Conservation (phyloP, 2,797 vertebrate species). For the Onychomys arenicola region DNA sequence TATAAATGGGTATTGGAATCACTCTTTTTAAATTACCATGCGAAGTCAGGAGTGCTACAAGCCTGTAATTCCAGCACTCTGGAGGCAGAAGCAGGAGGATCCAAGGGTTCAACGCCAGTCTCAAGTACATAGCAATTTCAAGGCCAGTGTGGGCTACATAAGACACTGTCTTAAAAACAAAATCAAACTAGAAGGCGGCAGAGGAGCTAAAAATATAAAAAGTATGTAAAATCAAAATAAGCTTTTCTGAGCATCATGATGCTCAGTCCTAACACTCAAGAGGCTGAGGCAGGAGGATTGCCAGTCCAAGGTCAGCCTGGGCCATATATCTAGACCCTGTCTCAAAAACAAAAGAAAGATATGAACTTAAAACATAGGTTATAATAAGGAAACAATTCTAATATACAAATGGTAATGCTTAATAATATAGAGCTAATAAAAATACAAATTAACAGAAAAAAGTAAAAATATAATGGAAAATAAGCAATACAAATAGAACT, state of each 20-base stretch:
- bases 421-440: not conserved
- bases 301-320: not conserved
- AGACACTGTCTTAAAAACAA: not conserved
- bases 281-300: not conserved
- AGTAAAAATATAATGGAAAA: slow-evolving; percentile 28
- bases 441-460: slow-evolving; percentile 41
- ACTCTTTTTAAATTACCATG: not conserved
- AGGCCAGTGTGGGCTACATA: not conserved
- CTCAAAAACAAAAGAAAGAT: not conserved
- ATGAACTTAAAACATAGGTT: not conserved
- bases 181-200: not conserved
- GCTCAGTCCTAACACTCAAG: not conserved
- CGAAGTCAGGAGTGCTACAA: not conserved
- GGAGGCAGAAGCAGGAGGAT: not conserved
- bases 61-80: not conserved
- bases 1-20: not conserved
- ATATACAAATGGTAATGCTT: not conserved
- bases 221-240: slow-evolving; percentile 29
- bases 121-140: not conserved
- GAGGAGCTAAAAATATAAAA: not conserved
- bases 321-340: too few species aligned
- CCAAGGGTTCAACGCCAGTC: not conserved
- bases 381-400: not conserved
- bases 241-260: not conserved
- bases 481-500: not conserved